Evolutionary conservation across 2,888 invertebrate species (phyloP).

Genomic region (Atethmia centrago): DNA sequence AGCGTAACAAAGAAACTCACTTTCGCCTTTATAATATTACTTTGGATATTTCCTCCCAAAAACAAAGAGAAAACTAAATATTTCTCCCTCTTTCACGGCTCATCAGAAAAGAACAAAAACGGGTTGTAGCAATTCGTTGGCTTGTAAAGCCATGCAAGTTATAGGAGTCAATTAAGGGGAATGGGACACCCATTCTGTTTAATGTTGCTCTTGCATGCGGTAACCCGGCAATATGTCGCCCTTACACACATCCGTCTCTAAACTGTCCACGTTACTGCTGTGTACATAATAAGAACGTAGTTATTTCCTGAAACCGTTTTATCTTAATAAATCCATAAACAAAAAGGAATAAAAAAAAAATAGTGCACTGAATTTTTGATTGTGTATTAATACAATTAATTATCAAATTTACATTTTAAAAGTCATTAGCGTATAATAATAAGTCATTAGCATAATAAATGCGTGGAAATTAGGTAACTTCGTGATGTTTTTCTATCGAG

Average conservation of each 20-base stretch:
- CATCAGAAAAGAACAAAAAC: constrained; percentile 23
- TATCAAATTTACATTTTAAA: not conserved
- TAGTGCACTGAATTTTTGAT: not conserved
- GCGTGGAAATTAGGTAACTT: not conserved
- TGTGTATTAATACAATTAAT: not conserved
- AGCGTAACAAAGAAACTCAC: too few relatives aligned
- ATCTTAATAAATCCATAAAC: not conserved
- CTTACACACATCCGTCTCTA: constrained; percentile 47
- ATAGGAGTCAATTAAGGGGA: constrained; percentile 58
- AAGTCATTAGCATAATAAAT: not conserved
- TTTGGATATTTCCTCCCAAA: too few relatives aligned
- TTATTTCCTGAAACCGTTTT: too few relatives aligned
- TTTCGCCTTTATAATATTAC: too few relatives aligned
- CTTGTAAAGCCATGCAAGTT: constrained; percentile 59
- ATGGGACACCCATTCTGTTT: constrained; percentile 50
- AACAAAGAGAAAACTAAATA: constrained; percentile 3
- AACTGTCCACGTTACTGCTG: constrained; percentile 13
- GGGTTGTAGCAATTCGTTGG: constrained; percentile 13
- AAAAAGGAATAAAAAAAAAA: not conserved
- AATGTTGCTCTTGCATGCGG: constrained; percentile 56
- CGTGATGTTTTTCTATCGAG: not conserved
- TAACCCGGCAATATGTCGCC: constrained; percentile 47
- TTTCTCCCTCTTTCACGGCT: constrained; percentile 6
- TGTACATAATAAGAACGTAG: not conserved
- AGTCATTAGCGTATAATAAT: not conserved